Base-by-base conservation (phyloP, 2,797 vertebrate species). In the Alosa sapidissima region DNA sequence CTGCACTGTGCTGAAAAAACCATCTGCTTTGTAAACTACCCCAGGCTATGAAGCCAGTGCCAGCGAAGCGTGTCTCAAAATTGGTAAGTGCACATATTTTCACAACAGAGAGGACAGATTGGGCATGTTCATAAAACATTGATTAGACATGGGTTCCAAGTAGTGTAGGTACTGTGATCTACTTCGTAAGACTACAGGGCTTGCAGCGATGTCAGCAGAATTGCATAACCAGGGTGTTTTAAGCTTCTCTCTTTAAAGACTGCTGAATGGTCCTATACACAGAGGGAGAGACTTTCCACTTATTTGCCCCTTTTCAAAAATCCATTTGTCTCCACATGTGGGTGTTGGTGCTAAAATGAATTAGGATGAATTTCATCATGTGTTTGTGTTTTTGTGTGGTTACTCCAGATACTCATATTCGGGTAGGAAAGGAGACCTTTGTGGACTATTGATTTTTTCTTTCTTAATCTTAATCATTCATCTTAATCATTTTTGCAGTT, bases 21-120 rank as follows among this genome's bases (percentile, higher is more conserved):
- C 72, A 78, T 78, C 36, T 78, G 72, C 72, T 78, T 78, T 78
- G 72, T 16, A 78, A 78, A 78, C 41, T 21, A 78, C 72, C 72
- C 19, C 41, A 7, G 72, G 36, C 72, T 8, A 45, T 7, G 19
- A 45, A 78, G 36, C 45, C 41, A 47, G 19, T 62, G n/a, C 58
- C 58, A 62, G 58, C 58, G n/a, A 62, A 68, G 62, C 62, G 28
- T 68, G 24, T 68, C 28, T 68, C 19, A 45, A 78, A 47, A 47
- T 78, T 78, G 36, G 41, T 78, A 47, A 78, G 72, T 45, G 36
- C 36, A 47, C 72, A 78, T 78, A 78, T 78, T 78, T 78, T 78
- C 72, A 47, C 72, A 78, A 78, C 72, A 78, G 68, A 41, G 72
- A 47, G 72, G 72, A 47, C 72, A 78, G 36, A 78, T 47, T 78